phyloP scores from a whole-genome alignment of 2,888 invertebrate genomes.

The Lepidonotus clava region DNA sequence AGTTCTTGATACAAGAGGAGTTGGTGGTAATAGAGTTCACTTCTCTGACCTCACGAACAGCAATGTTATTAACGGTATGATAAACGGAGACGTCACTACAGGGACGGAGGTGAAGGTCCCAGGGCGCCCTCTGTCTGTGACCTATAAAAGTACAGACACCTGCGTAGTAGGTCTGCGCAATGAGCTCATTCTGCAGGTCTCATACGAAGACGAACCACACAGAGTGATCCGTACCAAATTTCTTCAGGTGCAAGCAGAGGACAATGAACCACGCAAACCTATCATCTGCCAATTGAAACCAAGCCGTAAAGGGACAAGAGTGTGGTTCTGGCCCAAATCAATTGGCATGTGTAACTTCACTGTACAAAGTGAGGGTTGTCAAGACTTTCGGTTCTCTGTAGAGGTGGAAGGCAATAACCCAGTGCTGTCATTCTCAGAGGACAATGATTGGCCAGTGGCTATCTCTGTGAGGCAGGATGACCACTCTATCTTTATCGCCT shows the following conservation, averaged over 20 bases:
- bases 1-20: too few species aligned
- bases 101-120: too few species aligned
- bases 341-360: slow-evolving; percentile 11
- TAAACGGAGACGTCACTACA: too few species aligned
- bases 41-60: too few species aligned
- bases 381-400: neutral
- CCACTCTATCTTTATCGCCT: slow-evolving; percentile 36
- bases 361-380: slow-evolving; percentile 11
- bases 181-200: slow-evolving; percentile 3
- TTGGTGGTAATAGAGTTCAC: too few species aligned
- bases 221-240: neutral
- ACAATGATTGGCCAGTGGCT: slow-evolving; percentile 48
- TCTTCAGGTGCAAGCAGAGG: neutral
- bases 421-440: slow-evolving; percentile 52
- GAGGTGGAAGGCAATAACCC: slow-evolving; percentile 53
- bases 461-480: slow-evolving; percentile 12
- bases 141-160: neutral
- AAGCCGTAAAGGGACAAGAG: slow-evolving; percentile 21
- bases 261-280: neutral
- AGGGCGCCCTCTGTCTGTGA: neutral
- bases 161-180: slow-evolving; percentile 37
- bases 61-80: too few species aligned
- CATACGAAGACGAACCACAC: neutral
- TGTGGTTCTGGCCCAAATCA: slow-evolving; percentile 9
- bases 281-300: slow-evolving; percentile 19